phyloP scores from a whole-genome alignment of 2,797 vertebrate species.

The Sarcophilus harrisii region DNA sequence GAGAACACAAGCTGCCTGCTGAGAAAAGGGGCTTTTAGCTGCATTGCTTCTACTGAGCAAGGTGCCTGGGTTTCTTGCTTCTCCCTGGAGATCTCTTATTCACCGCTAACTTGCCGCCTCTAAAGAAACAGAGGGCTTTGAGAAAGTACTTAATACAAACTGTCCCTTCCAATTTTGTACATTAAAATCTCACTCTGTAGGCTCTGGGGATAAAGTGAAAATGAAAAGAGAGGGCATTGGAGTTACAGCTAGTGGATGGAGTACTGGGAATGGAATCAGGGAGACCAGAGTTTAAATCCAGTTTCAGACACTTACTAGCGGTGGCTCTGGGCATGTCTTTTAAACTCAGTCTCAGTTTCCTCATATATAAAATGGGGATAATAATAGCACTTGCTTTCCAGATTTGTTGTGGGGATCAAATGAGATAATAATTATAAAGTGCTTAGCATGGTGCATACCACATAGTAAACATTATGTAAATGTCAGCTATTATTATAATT shows the following conservation, averaged over 20 bases:
- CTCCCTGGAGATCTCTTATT: constrained; percentile 36
- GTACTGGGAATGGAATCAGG: neutral
- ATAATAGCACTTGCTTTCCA: neutral
- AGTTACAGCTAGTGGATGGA: neutral
- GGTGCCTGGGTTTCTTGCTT: constrained; percentile 1
- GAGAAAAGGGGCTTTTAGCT: constrained; percentile 64
- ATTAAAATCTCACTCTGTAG: neutral
- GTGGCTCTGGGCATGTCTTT: neutral
- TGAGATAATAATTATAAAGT: neutral
- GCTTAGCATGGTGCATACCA: neutral
- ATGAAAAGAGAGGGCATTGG: fast-evolving
- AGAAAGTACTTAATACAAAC: neutral
- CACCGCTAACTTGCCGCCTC: neutral
- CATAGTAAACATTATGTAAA: neutral
- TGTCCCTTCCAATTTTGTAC: constrained; percentile 15
- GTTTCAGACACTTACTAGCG: neutral
- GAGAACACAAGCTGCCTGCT: constrained; percentile 54
- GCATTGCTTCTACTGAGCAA: constrained; percentile 34
- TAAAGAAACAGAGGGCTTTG: constrained; percentile 20
- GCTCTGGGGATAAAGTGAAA: neutral
- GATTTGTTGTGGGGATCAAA: neutral
- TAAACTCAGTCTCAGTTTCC: neutral
- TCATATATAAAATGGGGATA: neutral
- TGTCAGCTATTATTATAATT: neutral
- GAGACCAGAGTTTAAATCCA: neutral